Percentiles rank a stretch among this genome's conserved stretches.
Evolutionary conservation across 2,888 invertebrate genomes (phyloP).

Genomic region (Electrophaes corylata): DNA sequence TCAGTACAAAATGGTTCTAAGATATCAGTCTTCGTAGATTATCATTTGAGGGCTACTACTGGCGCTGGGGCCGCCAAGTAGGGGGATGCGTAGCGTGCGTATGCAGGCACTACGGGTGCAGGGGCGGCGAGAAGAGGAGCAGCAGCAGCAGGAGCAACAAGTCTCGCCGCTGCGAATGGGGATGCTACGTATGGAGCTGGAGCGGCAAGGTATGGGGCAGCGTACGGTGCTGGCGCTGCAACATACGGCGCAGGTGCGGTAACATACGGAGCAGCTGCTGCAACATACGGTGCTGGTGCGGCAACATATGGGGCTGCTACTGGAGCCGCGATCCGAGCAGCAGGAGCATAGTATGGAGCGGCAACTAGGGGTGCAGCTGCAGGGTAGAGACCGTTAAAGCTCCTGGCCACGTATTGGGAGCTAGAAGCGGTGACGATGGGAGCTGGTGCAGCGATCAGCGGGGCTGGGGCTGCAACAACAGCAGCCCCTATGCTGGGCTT

Average conservation of each 20-base stretch:
- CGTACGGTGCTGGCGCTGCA: conserved; percentile 50
- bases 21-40: conserved; percentile 54
- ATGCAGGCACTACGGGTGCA: conserved; percentile 31
- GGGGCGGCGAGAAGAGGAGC: conserved; percentile 3
- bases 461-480: conserved; percentile 69
- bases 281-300: conserved; percentile 62
- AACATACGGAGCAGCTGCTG: conserved; percentile 51
- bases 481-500: conserved; percentile 70
- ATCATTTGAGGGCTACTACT: conserved; percentile 61
- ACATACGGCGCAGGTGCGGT: conserved; percentile 67
- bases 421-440: conserved; percentile 66
- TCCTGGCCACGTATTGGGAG: conserved; percentile 53
- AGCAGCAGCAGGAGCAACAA: background rate
- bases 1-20: conserved; percentile 51
- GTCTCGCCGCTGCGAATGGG: conserved; percentile 41
- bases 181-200: conserved; percentile 41
- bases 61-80: conserved; percentile 63
- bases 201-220: conserved; percentile 44
- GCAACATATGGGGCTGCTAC: conserved; percentile 47
- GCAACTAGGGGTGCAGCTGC: conserved; percentile 85
- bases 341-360: conserved; percentile 86
- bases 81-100: conserved; percentile 46
- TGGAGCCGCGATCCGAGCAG: conserved; percentile 78
- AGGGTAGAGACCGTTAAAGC: conserved; percentile 52
- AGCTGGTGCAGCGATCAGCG: conserved; percentile 60